These are phyloP conservation scores for Mycteria americana DNA, from an alignment of 2,797 vertebrate genomes.

Conservation along the genomic window DNA sequence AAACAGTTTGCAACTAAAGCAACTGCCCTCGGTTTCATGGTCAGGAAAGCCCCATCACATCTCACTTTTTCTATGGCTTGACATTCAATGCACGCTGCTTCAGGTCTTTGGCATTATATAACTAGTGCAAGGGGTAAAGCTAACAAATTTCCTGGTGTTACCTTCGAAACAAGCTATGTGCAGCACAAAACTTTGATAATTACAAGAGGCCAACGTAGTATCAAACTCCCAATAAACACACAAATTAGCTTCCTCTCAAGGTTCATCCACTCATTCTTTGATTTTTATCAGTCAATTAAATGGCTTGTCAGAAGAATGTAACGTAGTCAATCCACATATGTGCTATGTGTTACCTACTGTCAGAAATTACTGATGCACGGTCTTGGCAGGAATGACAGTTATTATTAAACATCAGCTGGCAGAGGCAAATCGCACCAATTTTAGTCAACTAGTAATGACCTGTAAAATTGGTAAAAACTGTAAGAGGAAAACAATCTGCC, in stretches of 20 bases:
- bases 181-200: background rate
- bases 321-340: background rate
- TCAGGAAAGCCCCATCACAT: background rate
- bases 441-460: constrained; percentile 43
- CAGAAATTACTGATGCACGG: background rate
- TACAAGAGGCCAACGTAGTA: background rate
- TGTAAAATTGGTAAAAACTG: constrained; percentile 20
- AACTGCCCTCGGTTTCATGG: background rate
- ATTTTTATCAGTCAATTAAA: constrained; percentile 53
- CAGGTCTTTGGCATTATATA: background rate
- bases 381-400: constrained; percentile 1
- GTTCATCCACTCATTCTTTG: background rate
- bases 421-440: constrained; percentile 37
- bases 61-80: background rate
- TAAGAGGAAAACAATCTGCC: constrained; percentile 50
- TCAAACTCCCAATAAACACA: background rate
- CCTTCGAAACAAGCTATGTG: background rate
- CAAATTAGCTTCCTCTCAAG: background rate
- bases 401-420: constrained; percentile 56
- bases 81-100: background rate
- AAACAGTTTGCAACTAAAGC: background rate
- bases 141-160: background rate
- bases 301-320: background rate
- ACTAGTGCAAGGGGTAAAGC: background rate
- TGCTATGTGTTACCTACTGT: background rate